Base-by-base conservation (phyloP, 2,888 invertebrate genomes). In the Prosopocoilus inquinatus region DNA sequence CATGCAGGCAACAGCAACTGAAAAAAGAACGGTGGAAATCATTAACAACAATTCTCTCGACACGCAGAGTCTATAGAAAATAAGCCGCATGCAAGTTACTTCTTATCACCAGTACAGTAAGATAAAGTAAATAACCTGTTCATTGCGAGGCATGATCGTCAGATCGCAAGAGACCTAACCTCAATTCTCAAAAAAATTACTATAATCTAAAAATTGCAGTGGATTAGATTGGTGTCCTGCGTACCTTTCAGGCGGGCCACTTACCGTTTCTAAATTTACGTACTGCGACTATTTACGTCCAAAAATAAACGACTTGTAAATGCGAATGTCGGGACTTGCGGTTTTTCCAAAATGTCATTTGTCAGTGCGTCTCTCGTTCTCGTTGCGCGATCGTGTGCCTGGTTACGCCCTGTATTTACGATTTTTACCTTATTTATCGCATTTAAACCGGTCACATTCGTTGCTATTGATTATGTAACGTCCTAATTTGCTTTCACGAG, bases 1-100 rank as follows among this genome's bases (percentile, higher is more conserved):
- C 67, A 63, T 63, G 64, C 64, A 67, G 63, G 20, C 20, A 28
- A 56, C 61, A 52, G 69, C 66, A 71, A 71, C 72, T 72, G 72
- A 71, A 72, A 72, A 67, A 70, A 64, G 64, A 61, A 59, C 50
- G 64, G 57, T 12, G 47, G 36, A 47, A 35, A 50, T 41, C 41
- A 15, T 9, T 13, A 34, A 47, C 47, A 47, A 15, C 8, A 13
- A 45, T 9, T 9, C 8, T 12, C 15, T 15, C 20, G 5, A 4
- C n/a, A 44, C 11, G 28, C 34, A 13, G 32, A 33, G 9, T 32
- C 11, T 8, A 11, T 32, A 11, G 3, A 32, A 47, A 47, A 35
- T 34, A 47, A 47, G 36, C 34, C 11, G 33, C 47, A 36, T 47
- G 47, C 47, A 16, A 15, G 47, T 36, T 3, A 35, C 43, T 47